Conservation (phyloP, 2,797 vertebrate species). For the Sebastes melanostomus region DNA sequence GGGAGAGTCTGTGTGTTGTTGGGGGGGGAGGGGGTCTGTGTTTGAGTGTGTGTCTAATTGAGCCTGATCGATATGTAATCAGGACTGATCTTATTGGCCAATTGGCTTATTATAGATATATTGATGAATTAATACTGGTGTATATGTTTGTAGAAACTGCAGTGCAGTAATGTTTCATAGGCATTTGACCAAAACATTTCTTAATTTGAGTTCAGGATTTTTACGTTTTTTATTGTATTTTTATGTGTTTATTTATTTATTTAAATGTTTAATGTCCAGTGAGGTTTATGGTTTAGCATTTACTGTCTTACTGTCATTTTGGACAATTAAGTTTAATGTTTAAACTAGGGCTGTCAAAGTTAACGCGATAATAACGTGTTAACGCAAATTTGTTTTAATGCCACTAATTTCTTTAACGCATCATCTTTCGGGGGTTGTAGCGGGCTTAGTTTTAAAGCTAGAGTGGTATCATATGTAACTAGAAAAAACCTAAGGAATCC, state of each 20-base stretch:
- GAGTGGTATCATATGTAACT: too few relatives aligned
- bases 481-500: too few relatives aligned
- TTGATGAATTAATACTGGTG: slow-evolving; percentile 9
- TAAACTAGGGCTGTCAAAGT: too few relatives aligned
- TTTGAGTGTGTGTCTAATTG: slow-evolving; percentile 36
- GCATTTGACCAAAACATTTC: background rate
- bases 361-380: too few relatives aligned
- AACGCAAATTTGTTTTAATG: too few relatives aligned
- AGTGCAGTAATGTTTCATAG: background rate
- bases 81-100: slow-evolving; percentile 7
- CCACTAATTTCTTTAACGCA: too few relatives aligned
- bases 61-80: slow-evolving; percentile 51
- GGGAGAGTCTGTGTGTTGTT: slow-evolving; percentile 34
- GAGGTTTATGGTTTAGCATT: background rate
- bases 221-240: accelerated
- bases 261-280: background rate
- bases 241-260: background rate
- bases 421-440: too few relatives aligned
- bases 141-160: background rate
- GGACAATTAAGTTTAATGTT: background rate
- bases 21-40: background rate
- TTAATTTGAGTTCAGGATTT: background rate
- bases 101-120: slow-evolving; percentile 1
- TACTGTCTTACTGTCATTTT: background rate
- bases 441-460: too few relatives aligned